Percentiles rank a stretch among this genome's conserved stretches.
These are phyloP conservation scores for Agrenia bidenticulata DNA, from an alignment of 2,888 invertebrate species.

Conservation along the genomic window DNA sequence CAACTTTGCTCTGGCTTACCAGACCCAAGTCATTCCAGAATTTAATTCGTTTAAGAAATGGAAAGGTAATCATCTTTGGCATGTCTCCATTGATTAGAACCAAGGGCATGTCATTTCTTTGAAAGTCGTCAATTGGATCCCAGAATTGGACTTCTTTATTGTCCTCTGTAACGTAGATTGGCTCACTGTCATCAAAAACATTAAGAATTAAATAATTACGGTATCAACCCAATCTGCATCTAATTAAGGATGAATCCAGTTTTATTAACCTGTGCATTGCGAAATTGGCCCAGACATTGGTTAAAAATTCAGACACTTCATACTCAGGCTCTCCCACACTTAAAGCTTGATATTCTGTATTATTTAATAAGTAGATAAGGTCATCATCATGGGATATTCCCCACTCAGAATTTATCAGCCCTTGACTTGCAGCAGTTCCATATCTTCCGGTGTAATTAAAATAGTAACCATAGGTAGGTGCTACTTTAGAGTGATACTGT, in stretches of 20 bases:
- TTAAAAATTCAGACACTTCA: constrained; percentile 40
- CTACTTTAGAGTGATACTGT: constrained; percentile 32
- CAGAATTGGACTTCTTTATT: constrained; percentile 35
- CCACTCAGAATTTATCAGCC: constrained; percentile 31
- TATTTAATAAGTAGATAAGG: constrained; percentile 39
- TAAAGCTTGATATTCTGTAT: constrained; percentile 36
- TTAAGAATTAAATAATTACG: too few relatives aligned
- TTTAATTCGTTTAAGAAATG: constrained; percentile 30
- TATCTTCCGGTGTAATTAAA: constrained; percentile 45
- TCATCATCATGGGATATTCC: constrained; percentile 40
- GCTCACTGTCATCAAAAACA: constrained; percentile 23
- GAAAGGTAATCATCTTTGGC: constrained; percentile 40
- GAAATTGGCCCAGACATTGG: constrained; percentile 45
- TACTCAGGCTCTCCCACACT: constrained; percentile 37
- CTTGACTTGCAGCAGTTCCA: constrained; percentile 36
- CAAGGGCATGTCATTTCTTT: constrained; percentile 25
- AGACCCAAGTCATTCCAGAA: constrained; percentile 37
- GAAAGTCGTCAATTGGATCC: constrained; percentile 25
- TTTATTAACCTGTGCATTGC: constrained; percentile 34
- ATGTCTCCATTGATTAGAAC: constrained; percentile 29
- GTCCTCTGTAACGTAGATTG: constrained; percentile 31
- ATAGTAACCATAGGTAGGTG: constrained; percentile 43
- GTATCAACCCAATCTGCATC: too few relatives aligned
- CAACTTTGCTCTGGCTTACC: constrained; percentile 31
- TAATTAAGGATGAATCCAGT: too few relatives aligned